A percentile compares a stretch with the other conserved stretches of the same genome.
Evolutionary conservation across 2,797 vertebrate genomes (phyloP).

Genomic region (Vireo griseus): DNA sequence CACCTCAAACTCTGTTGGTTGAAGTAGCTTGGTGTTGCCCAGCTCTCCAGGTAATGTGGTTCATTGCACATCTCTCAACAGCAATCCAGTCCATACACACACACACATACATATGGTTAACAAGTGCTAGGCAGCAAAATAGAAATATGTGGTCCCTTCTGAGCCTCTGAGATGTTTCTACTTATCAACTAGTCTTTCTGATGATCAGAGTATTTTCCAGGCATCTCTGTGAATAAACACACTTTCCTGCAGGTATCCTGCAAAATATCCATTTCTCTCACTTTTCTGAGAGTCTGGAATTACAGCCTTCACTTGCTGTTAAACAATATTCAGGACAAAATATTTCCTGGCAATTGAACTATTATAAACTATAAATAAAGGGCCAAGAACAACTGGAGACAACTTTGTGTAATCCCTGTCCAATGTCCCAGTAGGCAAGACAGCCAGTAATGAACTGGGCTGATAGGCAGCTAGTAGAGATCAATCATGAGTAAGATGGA

Average conservation of each 20-base stretch:
- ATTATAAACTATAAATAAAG: not conserved
- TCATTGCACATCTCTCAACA: not conserved
- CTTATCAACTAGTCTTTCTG: not conserved
- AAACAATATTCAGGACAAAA: not conserved
- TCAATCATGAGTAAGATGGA: not conserved
- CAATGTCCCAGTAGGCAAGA: not conserved
- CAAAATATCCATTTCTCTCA: constrained; percentile 35
- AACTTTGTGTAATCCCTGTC: not conserved
- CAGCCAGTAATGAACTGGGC: not conserved
- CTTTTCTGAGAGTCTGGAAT: constrained; percentile 50
- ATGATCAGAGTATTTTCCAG: not conserved
- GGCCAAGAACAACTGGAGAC: not conserved
- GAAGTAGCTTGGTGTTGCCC: not conserved
- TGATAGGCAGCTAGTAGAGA: not conserved
- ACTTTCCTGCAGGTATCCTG: constrained; percentile 47
- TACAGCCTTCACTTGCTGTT: not conserved
- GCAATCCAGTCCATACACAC: not conserved
- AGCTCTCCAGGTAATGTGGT: not conserved
- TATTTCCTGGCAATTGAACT: not conserved
- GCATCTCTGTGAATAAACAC: not conserved
- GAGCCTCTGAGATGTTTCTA: not conserved
- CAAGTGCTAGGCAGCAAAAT: not conserved
- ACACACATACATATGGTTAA: not conserved
- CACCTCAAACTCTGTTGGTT: not conserved
- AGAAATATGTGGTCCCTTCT: not conserved